Base-by-base conservation (phyloP, 2,888 invertebrate species). In the Apamea anceps region DNA sequence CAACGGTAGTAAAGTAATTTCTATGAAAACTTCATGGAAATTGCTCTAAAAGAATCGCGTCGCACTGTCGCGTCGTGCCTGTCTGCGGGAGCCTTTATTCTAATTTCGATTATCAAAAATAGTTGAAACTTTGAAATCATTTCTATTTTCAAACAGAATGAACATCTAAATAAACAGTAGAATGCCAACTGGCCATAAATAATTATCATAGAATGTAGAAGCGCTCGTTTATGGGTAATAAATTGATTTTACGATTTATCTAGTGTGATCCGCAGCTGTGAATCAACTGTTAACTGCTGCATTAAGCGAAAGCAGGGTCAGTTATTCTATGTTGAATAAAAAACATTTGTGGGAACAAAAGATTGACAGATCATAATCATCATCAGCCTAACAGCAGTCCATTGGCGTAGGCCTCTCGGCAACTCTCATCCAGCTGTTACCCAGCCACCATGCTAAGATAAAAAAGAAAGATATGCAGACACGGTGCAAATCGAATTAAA, bases 221-320 rank as follows among this genome's bases (percentile, higher is more conserved):
- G 28, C 71, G 62, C 60, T 77, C 57, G 75, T 85, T 78, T 78
- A 77, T 67, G 62, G 75, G n/a, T 75, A 54, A 80, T 87, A 71
- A 79, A 86, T 86, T 72, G 72, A 79, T 79, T 84, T 84, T 60
- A 82, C 79, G 74, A 77, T 82, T 78, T 62, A 86, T 77, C 76
- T 74, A 86, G 32, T 77, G 57, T 75, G 74, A 66, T 48, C 54
- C 66, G 60, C 57, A 75, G 66, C 57, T 75, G 66, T 83, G 63
- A 76, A 78, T 85, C 65, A 65, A 78, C 75, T 78, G 66, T 45
- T 74, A 70, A 70, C 75, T 72, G 32, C 67, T 45, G 51, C 25
- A 62, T 48, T 68, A 54, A 74, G 66, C 8, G 48, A 74, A 72
- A 77, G 3, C 15, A 15, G 54, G 18, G 25, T 2, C 25, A 4